Evolutionary conservation across 2,797 vertebrate species (phyloP).

Genomic region (Acipenser transmontanus): DNA sequence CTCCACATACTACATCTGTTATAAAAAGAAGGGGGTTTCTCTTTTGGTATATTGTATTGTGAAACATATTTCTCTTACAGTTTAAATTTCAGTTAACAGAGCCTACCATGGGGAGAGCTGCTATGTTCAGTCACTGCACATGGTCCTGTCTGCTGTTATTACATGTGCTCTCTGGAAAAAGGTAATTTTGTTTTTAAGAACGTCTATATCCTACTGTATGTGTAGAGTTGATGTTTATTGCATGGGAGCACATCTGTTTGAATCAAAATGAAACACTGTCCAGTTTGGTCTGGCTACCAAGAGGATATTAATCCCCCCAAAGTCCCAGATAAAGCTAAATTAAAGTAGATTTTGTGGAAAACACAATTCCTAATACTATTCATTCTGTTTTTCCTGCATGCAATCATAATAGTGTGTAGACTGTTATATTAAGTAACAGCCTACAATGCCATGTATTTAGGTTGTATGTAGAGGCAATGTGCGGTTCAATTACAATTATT

Average conservation of each 20-base stretch:
- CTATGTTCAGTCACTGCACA: slow-evolving; percentile 65
- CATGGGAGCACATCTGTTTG: neutral
- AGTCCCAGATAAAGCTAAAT: slow-evolving; percentile 11
- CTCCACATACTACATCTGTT: too few species aligned
- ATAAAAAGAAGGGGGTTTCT: too few species aligned
- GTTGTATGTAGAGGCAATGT: too few species aligned
- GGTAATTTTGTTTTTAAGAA: slow-evolving; percentile 56
- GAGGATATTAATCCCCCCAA: slow-evolving; percentile 17
- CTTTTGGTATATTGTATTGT: neutral
- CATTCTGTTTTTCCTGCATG: slow-evolving; percentile 5
- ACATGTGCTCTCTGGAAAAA: slow-evolving; percentile 74
- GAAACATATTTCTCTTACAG: slow-evolving; percentile 39
- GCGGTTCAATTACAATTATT: too few species aligned
- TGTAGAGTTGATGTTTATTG: neutral
- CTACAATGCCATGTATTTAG: too few species aligned
- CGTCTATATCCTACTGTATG: neutral
- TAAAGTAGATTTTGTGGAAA: slow-evolving; percentile 22
- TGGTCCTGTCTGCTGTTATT: slow-evolving; percentile 79
- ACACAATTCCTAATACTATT: neutral
- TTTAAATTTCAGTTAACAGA: slow-evolving; percentile 68
- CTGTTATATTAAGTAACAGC: too few species aligned
- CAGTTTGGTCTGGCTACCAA: slow-evolving; percentile 16
- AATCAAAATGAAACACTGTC: slow-evolving; percentile 4
- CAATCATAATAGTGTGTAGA: too few species aligned
- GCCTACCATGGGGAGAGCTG: slow-evolving; percentile 74